phyloP scores from a whole-genome alignment of 2,797 vertebrate species.

The Parauchenoglanis punctatus region DNA sequence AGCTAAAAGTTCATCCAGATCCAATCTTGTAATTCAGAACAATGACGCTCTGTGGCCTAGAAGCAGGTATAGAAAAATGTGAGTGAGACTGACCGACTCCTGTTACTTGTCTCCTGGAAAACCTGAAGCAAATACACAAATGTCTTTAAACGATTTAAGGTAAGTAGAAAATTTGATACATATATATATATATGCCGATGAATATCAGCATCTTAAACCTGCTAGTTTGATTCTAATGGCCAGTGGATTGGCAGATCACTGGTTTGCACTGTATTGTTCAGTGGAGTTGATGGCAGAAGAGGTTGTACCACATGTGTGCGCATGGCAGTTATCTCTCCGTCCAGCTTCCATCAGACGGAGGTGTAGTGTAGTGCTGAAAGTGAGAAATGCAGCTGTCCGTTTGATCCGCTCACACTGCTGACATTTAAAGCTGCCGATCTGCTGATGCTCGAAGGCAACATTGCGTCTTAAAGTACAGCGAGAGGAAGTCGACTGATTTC shows the following conservation, averaged over 20 bases:
- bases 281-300: not conserved
- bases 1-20: not conserved
- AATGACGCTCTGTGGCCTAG: not conserved
- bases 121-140: not conserved
- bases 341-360: constrained; percentile 17
- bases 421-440: constrained; percentile 27
- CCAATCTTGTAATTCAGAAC: not conserved
- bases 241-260: not conserved
- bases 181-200: not conserved
- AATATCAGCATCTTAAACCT: not conserved
- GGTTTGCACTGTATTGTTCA: not conserved
- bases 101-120: not conserved
- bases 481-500: constrained; percentile 10
- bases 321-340: not conserved
- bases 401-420: constrained; percentile 26
- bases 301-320: not conserved
- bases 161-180: not conserved
- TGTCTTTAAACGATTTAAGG: not conserved
- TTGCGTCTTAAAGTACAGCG: not conserved
- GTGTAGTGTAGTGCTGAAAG: not conserved
- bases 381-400: constrained; percentile 5
- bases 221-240: not conserved
- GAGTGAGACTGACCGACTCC: not conserved
- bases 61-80: not conserved
- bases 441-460: constrained; percentile 13